Conservation (phyloP, 2,888 invertebrate genomes). For the Malthinus seriepunctatus region DNA sequence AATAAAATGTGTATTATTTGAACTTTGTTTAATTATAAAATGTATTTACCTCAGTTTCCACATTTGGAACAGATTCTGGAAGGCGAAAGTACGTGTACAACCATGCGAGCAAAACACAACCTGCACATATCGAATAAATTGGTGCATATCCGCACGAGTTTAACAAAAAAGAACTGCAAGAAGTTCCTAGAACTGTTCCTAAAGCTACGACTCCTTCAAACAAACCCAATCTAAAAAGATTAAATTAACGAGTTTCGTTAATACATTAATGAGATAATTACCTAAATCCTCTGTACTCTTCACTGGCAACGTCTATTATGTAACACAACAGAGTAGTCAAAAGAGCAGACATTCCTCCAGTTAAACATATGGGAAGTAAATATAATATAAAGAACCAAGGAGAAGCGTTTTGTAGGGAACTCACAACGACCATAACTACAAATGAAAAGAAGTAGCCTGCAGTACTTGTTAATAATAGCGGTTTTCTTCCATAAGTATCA, state of each 20-base stretch:
- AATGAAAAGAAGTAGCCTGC: constrained; percentile 45
- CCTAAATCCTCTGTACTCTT: constrained; percentile 65
- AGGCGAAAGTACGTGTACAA: constrained; percentile 57
- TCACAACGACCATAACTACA: constrained; percentile 1
- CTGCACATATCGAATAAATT: constrained; percentile 56
- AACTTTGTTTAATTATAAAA: background rate
- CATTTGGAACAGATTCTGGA: constrained; percentile 57
- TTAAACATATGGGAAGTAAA: constrained; percentile 61
- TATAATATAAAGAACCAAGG: constrained; percentile 57
- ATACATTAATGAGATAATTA: constrained; percentile 36
- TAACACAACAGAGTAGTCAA: constrained; percentile 60
- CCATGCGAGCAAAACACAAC: constrained; percentile 55
- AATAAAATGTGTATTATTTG: background rate
- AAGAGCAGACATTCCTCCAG: constrained; percentile 65
- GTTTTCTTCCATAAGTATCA: constrained; percentile 76
- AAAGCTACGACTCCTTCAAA: constrained; percentile 63
- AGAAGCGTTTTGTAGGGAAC: constrained; percentile 35
- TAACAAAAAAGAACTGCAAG: constrained; percentile 64
- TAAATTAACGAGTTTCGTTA: background rate
- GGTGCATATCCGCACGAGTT: constrained; percentile 59
- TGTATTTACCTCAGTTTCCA: constrained; percentile 13
- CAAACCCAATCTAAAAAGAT: constrained; percentile 63
- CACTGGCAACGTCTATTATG: constrained; percentile 67
- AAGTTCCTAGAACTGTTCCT: constrained; percentile 66
- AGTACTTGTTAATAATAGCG: constrained; percentile 64